phyloP scores from a whole-genome alignment of 30 jellyfish, hydroid and myxozoan genomes.

The Aurelia aurita region DNA sequence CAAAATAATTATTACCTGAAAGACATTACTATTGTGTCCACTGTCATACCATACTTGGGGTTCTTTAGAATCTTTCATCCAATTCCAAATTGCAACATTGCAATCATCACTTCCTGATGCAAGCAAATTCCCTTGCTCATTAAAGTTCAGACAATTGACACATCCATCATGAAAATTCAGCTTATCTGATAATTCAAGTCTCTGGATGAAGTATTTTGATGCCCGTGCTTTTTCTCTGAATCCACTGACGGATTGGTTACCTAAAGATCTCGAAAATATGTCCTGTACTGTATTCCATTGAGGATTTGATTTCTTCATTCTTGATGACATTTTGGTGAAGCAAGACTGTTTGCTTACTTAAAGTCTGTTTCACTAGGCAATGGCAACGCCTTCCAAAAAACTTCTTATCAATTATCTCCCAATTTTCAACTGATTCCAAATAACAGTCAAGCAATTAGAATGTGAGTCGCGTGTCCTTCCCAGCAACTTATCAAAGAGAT shows the following conservation, averaged over 20 bases:
- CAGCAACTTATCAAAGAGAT: too few species aligned
- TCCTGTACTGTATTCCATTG: constrained; percentile 55
- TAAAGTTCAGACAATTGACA: constrained; percentile 87
- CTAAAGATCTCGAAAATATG: constrained; percentile 45
- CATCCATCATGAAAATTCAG: constrained; percentile 91
- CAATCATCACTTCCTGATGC: constrained; percentile 97
- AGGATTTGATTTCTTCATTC: neutral
- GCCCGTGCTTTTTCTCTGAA: constrained; percentile 74
- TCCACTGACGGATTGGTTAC: constrained; percentile 22
- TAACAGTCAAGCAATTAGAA: too few species aligned
- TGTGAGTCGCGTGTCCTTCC: too few species aligned
- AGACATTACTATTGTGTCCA: constrained; percentile 95
- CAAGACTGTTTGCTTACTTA: too few species aligned
- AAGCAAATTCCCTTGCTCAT: constrained; percentile 79
- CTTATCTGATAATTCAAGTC: constrained; percentile 60
- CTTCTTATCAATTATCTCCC: too few species aligned
- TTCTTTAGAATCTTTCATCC: constrained; percentile 66
- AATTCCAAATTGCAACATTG: constrained; percentile 90
- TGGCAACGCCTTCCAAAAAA: too few species aligned
- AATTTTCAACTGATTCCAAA: too few species aligned
- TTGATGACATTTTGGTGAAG: neutral
- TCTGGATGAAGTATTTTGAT: constrained; percentile 61
- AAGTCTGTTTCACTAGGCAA: too few species aligned
- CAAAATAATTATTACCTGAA: constrained; percentile 72
- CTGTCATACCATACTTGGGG: constrained; percentile 86